Conservation (phyloP, 2,888 invertebrate genomes). For the Brachycybe producta region DNA sequence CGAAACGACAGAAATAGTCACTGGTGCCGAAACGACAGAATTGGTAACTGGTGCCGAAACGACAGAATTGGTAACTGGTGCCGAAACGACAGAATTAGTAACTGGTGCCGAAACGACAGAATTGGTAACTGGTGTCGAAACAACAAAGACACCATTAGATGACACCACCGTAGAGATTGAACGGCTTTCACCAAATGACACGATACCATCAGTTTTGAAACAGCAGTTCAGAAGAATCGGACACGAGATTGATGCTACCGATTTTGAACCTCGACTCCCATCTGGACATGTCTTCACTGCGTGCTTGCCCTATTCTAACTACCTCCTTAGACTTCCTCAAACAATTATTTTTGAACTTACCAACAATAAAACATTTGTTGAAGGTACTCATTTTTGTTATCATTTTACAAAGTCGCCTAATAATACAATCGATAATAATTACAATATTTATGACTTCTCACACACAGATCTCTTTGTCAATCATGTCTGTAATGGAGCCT, state of each 20-base stretch:
- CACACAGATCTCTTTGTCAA: background rate
- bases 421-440: background rate
- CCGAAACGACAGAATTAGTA: too few relatives aligned
- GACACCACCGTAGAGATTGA: too few relatives aligned
- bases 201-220: background rate
- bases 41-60: too few relatives aligned
- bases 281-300: slow-evolving; percentile 2
- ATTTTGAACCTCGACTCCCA: slow-evolving; percentile 1
- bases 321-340: background rate
- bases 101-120: too few relatives aligned
- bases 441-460: background rate
- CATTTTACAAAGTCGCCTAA: background rate
- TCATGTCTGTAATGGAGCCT: slow-evolving; percentile 6
- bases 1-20: too few relatives aligned
- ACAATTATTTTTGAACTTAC: background rate
- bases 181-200: background rate
- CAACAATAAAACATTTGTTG: background rate
- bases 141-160: background rate
- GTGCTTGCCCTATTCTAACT: slow-evolving; percentile 1
- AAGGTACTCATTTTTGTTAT: background rate
- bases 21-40: too few relatives aligned
- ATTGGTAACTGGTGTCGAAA: too few relatives aligned
- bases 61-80: too few relatives aligned
- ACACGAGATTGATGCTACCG: slow-evolving; percentile 4
- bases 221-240: slow-evolving; percentile 7